Percentiles rank a stretch among this genome's conserved stretches.
Conservation (phyloP, 2,888 invertebrate genomes). For the Rapana venosa region DNA sequence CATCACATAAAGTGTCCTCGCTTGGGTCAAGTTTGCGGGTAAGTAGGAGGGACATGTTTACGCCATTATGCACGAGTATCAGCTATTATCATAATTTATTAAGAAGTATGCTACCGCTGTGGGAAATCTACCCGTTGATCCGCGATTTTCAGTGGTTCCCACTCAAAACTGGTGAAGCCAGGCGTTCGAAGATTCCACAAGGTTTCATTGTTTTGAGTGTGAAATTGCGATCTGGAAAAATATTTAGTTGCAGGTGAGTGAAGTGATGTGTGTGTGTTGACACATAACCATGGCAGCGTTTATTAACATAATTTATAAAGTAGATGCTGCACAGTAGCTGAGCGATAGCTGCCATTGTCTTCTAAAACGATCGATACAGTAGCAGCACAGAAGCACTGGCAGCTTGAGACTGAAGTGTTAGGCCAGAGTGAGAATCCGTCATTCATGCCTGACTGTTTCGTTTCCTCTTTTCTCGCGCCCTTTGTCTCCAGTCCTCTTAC, state of each 20-base stretch:
- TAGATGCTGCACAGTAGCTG: conserved; percentile 13
- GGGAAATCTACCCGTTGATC: neutral
- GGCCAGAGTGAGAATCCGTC: neutral
- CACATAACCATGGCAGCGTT: conserved; percentile 20
- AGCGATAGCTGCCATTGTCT: conserved; percentile 29
- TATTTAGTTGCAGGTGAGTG: neutral
- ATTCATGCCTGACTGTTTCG: neutral
- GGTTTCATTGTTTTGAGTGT: conserved; percentile 3
- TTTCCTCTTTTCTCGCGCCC: neutral
- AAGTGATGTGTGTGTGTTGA: neutral
- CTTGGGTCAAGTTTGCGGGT: conserved; percentile 35
- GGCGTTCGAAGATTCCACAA: neutral
- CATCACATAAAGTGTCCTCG: conserved; percentile 11
- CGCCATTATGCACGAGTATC: conserved; percentile 62
- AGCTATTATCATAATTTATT: conserved; percentile 73
- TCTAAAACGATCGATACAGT: conserved; percentile 17
- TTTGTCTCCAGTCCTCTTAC: neutral
- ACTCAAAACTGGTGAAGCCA: neutral
- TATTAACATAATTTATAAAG: conserved; percentile 36
- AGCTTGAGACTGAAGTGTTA: neutral
- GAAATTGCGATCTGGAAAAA: neutral
- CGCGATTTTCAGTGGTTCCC: neutral
- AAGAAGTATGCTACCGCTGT: conserved; percentile 41
- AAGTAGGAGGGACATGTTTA: conserved; percentile 58
- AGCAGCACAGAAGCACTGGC: neutral